These are phyloP conservation scores for Salvelinus fontinalis DNA, from an alignment of 2,113 vertebrate genomes.

Conservation along the genomic window DNA sequence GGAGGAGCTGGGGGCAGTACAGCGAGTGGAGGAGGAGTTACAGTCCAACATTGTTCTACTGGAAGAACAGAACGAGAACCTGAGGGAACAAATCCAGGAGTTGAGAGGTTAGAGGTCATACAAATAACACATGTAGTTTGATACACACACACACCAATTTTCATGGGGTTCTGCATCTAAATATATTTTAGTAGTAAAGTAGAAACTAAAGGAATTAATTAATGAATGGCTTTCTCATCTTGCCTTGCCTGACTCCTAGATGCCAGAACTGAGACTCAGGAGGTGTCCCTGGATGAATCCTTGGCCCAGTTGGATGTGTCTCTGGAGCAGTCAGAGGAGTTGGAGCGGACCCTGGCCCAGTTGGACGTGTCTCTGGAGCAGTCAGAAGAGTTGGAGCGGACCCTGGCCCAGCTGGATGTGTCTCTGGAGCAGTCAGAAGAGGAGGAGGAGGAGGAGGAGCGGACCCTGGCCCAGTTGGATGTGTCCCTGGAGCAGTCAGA, in stretches of 20 bases:
- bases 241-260: slow-evolving; percentile 32
- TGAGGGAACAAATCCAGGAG: slow-evolving; percentile 60
- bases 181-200: too few species aligned
- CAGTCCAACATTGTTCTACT: slow-evolving; percentile 63
- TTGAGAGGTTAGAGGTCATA: slow-evolving; percentile 46
- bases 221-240: background rate
- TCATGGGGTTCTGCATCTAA: too few species aligned
- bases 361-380: too few species aligned
- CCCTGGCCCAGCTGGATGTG: too few species aligned
- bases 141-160: too few species aligned
- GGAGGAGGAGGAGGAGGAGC: too few species aligned
- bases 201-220: background rate
- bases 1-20: slow-evolving; percentile 51
- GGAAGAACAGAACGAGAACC: slow-evolving; percentile 72
- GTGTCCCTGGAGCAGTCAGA: too few species aligned
- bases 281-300: slow-evolving; percentile 15
- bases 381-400: rapidly evolving
- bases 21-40: slow-evolving; percentile 62
- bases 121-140: background rate
- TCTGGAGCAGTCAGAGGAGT: too few species aligned
- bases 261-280: slow-evolving; percentile 19
- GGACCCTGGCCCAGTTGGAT: too few species aligned
- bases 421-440: too few species aligned
- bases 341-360: too few species aligned
- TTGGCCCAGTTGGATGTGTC: too few species aligned